These are phyloP conservation scores for Trichosurus vulpecula DNA, from an alignment of 2,797 vertebrate genomes.

Conservation along the genomic window DNA sequence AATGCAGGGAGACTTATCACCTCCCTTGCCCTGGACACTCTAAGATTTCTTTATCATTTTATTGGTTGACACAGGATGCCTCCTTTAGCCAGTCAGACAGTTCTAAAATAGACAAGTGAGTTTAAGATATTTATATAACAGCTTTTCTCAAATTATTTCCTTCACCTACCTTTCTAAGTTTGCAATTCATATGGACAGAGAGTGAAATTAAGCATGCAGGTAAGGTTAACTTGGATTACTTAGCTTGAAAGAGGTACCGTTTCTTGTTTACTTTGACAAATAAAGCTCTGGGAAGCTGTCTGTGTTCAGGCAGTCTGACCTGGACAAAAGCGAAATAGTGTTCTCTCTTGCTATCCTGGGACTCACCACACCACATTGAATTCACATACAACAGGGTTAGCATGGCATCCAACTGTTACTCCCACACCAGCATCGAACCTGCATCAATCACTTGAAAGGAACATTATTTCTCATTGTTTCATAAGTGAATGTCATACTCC, in stretches of 20 bases:
- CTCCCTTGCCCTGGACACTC: background rate
- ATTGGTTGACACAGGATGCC: background rate
- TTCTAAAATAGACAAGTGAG: background rate
- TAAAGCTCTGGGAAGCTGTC: constrained; percentile 1
- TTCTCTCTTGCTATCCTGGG: background rate
- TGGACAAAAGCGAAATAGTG: constrained; percentile 14
- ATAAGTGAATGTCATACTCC: background rate
- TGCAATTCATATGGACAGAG: background rate
- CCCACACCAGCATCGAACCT: background rate
- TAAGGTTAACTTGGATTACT: background rate
- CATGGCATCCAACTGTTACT: background rate
- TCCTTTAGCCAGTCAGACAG: background rate
- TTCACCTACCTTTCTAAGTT: background rate
- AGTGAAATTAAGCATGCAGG: background rate
- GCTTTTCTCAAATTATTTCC: background rate
- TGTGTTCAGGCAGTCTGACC: background rate
- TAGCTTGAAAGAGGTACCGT: background rate
- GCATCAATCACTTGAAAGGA: background rate
- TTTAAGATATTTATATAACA: background rate
- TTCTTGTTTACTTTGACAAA: constrained; percentile 52
- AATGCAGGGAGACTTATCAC: background rate
- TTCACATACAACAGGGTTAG: constrained; percentile 5
- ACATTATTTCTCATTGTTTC: background rate
- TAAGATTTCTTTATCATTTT: background rate
- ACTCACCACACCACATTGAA: background rate